Base-by-base conservation (phyloP, 2,113 vertebrate genomes). In the Neolamprologus variostigma region DNA sequence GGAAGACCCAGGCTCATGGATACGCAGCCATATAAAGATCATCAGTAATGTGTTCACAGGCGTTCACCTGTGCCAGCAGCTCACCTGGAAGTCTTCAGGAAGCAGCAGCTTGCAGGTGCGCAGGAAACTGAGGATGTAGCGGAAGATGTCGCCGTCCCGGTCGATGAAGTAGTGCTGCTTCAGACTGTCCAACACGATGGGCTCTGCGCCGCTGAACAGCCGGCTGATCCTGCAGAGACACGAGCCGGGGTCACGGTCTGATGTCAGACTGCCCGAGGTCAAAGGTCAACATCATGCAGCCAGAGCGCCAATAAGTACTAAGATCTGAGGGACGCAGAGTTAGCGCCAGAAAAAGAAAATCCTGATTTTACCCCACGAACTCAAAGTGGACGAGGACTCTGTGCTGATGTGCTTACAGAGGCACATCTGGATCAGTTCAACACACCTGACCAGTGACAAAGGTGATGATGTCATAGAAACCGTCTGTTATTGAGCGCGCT, bases 121-220 rank as follows among this genome's bases (percentile, higher is more conserved):
- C 89, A 99, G 97, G 96, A 99, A 99, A 95, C 98, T 98, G 87
- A 99, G 97, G 91, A 99, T 96, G 78, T 97, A 99, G 85, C 98
- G 97, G 96, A 99, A 99, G 85, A 99, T 99, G 89, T 99, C 98
- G 63, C 98, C 98, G 50, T 99, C 98, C 80, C 98, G 96, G 95
- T 99, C 98, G 83, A 99, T 98, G 96, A 99, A 99, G 95, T 99
- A 99, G 93, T 99, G 98, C 85, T 99, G 98, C 94, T 99, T 99
- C 94, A 99, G 95, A 94, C 98, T 98, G 97, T 99, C 98, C 97
- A 99, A 91, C 83, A 99, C 98, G 81, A 99, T 99, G 83, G 98
- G 98, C 90, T 99, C 98, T 0, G 98, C 97, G 86, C 98, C 98
- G 81, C 98, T 98, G 94, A 99, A 99, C 85, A 99, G 96, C 40